A percentile compares a stretch with the other conserved stretches of the same genome.
phyloP scores from a whole-genome alignment of 2,888 invertebrate genomes.

The Sinelater perroti region DNA sequence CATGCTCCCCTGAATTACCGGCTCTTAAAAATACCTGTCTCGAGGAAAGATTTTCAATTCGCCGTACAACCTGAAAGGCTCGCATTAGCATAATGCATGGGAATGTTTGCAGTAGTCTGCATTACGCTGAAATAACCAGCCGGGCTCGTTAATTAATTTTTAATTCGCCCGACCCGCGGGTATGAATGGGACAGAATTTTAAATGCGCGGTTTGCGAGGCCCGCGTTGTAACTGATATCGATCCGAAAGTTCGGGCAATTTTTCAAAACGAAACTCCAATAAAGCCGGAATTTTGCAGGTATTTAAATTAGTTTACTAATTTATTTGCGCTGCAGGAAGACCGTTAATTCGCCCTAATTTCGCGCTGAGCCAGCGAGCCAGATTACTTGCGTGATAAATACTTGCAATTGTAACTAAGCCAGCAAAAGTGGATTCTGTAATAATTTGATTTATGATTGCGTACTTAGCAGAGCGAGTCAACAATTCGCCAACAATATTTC shows the following conservation, averaged over 20 bases:
- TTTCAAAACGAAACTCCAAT: slow-evolving; percentile 11
- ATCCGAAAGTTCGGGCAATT: too few species aligned
- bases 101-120: not conserved
- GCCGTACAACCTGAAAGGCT: not conserved
- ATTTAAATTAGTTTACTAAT: slow-evolving; percentile 16
- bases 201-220: not conserved
- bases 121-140: not conserved
- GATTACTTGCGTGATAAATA: slow-evolving; percentile 3
- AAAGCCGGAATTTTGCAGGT: slow-evolving; percentile 9
- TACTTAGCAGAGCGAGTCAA: not conserved
- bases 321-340: slow-evolving; percentile 3
- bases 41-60: slow-evolving; percentile 16
- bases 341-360: slow-evolving; percentile 10
- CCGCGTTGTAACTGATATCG: too few species aligned
- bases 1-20: slow-evolving; percentile 25
- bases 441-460: slow-evolving; percentile 8
- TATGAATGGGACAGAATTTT: not conserved
- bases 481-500: slow-evolving; percentile 4
- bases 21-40: slow-evolving; percentile 13
- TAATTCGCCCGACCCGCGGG: too few species aligned
- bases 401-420: slow-evolving; percentile 8
- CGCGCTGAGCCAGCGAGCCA: not conserved
- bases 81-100: slow-evolving; percentile 1
- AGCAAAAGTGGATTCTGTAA: not conserved
- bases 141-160: too few species aligned